Evolutionary conservation across 2,888 invertebrate species (phyloP).

Genomic region (Eupelmus urozonus): DNA sequence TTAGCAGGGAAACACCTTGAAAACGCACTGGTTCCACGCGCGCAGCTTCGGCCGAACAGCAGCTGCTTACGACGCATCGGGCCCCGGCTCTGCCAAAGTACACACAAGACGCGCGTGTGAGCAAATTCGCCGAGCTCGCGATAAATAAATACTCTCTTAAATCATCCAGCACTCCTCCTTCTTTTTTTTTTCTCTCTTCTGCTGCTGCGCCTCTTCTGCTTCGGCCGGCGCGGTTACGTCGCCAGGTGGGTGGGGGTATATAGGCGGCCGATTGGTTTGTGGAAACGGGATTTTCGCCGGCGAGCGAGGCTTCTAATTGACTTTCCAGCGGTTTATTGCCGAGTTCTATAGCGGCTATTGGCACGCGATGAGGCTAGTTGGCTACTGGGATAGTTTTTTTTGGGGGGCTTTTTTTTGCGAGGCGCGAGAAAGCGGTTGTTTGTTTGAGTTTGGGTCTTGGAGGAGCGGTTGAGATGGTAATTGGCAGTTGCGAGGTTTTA

Average conservation of each 20-base stretch:
- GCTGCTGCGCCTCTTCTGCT: neutral
- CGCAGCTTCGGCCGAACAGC: too few species aligned
- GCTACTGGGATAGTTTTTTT: neutral
- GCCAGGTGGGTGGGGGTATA: neutral
- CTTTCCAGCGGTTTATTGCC: constrained; percentile 38
- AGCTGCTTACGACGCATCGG: neutral
- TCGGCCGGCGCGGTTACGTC: neutral
- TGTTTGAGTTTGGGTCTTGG: neutral
- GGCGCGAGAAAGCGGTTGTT: constrained; percentile 2
- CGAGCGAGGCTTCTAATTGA: constrained; percentile 45
- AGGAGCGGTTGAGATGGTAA: too few species aligned
- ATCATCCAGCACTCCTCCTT: constrained; percentile 47
- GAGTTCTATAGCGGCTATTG: neutral
- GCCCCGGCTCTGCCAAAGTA: constrained; percentile 38
- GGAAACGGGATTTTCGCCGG: neutral
- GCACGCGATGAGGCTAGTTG: neutral
- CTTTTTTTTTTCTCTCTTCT: constrained; percentile 29
- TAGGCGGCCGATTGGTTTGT: neutral
- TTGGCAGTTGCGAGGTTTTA: too few species aligned
- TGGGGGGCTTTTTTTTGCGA: neutral
- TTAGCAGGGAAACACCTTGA: too few species aligned
- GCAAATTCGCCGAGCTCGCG: constrained; percentile 35
- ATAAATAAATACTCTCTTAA: constrained; percentile 57
- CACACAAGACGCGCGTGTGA: constrained; percentile 23
- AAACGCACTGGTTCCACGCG: too few species aligned